These are phyloP conservation scores for Numenius arquata DNA, from an alignment of 2,113 vertebrate species.

Conservation along the genomic window DNA sequence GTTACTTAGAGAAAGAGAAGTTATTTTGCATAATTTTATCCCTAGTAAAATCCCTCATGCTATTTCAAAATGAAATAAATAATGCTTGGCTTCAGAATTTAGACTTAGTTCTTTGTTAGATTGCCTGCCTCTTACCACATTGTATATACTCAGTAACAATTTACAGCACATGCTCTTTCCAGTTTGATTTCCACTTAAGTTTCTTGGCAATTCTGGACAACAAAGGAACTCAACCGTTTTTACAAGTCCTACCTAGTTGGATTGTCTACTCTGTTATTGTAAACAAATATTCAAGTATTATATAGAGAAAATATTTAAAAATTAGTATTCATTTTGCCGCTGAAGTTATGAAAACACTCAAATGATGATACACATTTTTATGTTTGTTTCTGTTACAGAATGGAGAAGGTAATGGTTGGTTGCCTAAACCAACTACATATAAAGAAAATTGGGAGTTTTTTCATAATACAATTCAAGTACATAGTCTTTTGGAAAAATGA, in stretches of 20 bases:
- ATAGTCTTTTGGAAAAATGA: not conserved
- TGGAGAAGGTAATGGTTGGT: not conserved
- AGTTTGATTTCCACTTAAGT: not conserved
- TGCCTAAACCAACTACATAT: not conserved
- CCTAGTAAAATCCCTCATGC: not conserved
- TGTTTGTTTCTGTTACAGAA: not conserved
- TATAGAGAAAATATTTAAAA: not conserved
- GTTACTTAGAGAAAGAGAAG: not conserved
- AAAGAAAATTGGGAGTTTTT: not conserved
- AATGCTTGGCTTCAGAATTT: not conserved
- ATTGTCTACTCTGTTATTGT: not conserved
- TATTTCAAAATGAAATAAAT: not conserved
- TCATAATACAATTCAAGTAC: not conserved
- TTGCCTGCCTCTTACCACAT: not conserved
- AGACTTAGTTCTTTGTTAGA: not conserved
- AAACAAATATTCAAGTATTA: slow-evolving; percentile 3
- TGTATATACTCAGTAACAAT: not conserved
- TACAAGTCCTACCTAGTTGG: not conserved
- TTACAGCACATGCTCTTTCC: not conserved
- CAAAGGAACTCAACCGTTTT: not conserved
- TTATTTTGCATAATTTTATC: not conserved
- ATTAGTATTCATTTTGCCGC: not conserved
- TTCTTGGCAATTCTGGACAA: not conserved
- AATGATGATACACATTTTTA: not conserved
- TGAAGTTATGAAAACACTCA: not conserved